Evolutionary conservation across 2,113 vertebrate genomes (phyloP), one percentile per base, ranked within the genome.

Genomic region (Carassius carassius): DNA sequence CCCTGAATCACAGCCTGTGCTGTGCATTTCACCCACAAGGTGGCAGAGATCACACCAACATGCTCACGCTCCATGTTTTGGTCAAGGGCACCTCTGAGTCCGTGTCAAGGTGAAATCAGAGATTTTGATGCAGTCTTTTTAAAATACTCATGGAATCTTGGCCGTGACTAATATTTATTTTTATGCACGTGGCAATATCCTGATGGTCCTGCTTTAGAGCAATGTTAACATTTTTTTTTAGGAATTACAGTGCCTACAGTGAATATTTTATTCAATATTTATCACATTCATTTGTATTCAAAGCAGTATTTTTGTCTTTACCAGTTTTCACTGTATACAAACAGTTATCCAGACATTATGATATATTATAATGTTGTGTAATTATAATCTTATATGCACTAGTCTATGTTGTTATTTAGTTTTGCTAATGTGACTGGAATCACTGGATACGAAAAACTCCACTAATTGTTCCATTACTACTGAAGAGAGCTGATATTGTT

Each of bases 11-110:
- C 29, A 25, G 9, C 37, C 25, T 79, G 62, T 69, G 32, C 54
- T 63, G 44, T 76, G 49, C 29, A 84, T 83, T 86, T 85, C n/a
- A 23, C 23, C 88, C 89, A 90, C 76, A 56, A 69, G 89, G 81
- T 84, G 86, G 88, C 9, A 78, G 13, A 37, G 23, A 51, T 32
- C 54, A 12, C 25, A 14, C 23, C 23, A 25, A 25, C 13, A 11
- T 49, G 6, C 17, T 8, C 2, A 9, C 35, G 23, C 67, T 86
- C 75, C 56, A 80, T 85, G 54, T 89, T 89, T 82, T 82, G 37
- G 85, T 79, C 89, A 90, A 88, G 86, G 86, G 83, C 86, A 86
- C 73, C 82, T 6, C 54, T 75, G 29, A 70, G 35, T 29, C 25
- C 21, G 60, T 73, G n/a, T 84, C 76, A 86, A 86, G 89, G 81